Conservation (phyloP, 2,888 invertebrate genomes). For the Abrostola tripartita region DNA sequence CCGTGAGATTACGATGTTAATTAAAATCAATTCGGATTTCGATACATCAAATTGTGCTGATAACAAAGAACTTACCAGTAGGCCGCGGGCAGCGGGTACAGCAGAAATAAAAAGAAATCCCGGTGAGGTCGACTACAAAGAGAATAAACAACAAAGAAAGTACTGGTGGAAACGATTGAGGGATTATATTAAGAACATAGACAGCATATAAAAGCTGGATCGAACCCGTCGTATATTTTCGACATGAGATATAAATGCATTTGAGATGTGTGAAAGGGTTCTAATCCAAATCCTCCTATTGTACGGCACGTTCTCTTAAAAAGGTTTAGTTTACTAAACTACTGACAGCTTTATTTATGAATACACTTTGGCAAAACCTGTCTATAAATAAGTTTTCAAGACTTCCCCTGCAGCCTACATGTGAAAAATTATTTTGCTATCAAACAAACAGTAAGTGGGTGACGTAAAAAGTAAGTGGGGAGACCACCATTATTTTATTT, state of each 20-base stretch:
- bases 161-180: conserved; percentile 8
- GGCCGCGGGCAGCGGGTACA: background rate
- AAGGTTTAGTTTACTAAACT: conserved; percentile 35
- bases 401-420: background rate
- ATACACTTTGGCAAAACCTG: background rate
- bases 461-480: no score
- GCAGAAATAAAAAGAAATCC: background rate
- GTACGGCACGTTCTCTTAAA: conserved; percentile 35
- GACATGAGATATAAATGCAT: conserved; percentile 22
- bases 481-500: no score
- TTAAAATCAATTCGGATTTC: no score
- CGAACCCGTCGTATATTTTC: conserved; percentile 8
- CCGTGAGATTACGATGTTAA: no score
- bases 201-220: background rate
- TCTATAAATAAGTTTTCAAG: background rate
- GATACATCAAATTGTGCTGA: background rate
- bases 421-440: no score
- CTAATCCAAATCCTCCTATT: conserved; percentile 31
- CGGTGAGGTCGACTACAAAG: background rate
- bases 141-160: conserved; percentile 7
- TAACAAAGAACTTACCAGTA: background rate
- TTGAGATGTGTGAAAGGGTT: conserved; percentile 28
- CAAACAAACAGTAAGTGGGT: no score
- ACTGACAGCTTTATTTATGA: background rate
- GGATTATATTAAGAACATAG: conserved; percentile 17